A percentile compares a stretch with the other conserved stretches of the same genome.
Conservation (phyloP, 2,113 vertebrate genomes). For the Rattus rattus region DNA sequence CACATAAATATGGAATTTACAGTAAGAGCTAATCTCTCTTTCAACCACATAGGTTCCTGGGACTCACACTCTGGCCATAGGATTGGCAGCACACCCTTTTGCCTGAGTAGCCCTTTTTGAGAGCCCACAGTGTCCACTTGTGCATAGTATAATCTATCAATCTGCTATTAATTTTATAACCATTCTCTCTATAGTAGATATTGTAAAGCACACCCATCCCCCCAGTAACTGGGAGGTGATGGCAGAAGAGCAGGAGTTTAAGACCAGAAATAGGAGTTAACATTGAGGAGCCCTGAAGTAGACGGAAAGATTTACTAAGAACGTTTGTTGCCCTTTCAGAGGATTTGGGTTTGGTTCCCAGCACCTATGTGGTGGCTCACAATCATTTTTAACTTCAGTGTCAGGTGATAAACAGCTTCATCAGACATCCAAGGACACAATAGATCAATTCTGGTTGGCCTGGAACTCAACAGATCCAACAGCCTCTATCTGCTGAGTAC, state of each 20-base stretch:
- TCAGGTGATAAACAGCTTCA: neutral
- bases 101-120: neutral
- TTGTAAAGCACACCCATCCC: neutral
- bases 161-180: neutral
- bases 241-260: neutral
- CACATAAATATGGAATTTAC: neutral
- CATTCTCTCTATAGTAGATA: neutral
- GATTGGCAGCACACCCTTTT: neutral
- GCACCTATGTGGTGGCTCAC: neutral
- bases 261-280: neutral
- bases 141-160: neutral
- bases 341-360: neutral
- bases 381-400: neutral
- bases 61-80: neutral
- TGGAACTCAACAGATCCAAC: neutral
- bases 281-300: neutral
- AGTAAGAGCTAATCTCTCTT: neutral
- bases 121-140: neutral
- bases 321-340: neutral
- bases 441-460: neutral
- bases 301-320: neutral
- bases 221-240: neutral
- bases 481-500: neutral
- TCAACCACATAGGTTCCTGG: neutral
- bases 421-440: neutral